Evolutionary conservation across 2,797 vertebrate genomes (phyloP).

Genomic region (Gambusia yucatana): DNA sequence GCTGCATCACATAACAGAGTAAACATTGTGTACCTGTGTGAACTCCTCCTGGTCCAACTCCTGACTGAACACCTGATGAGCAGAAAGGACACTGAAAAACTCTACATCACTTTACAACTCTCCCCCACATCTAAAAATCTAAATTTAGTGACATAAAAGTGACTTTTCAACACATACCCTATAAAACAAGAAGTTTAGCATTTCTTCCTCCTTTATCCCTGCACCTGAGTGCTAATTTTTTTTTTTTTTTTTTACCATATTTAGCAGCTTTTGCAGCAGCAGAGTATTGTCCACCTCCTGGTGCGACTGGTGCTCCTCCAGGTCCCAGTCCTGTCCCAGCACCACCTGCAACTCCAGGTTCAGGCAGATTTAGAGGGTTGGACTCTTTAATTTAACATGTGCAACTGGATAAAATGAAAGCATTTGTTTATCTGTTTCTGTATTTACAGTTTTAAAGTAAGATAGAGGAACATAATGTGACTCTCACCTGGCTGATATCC

Average conservation of each 20-base stretch:
- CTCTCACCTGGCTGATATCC: conserved; percentile 68
- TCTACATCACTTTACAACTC: not conserved
- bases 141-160: not conserved
- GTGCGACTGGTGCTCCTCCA: conserved; percentile 14
- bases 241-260: conserved; percentile 53
- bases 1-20: not conserved
- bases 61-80: not conserved
- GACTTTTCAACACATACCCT: not conserved
- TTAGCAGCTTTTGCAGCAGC: conserved; percentile 65
- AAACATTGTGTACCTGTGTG: not conserved
- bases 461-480: not conserved
- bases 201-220: not conserved
- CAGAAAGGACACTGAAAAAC: not conserved
- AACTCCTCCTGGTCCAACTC: conserved; percentile 2
- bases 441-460: not conserved
- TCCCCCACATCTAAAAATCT: not conserved
- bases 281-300: conserved; percentile 50
- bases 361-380: conserved; percentile 17
- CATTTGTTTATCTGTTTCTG: not conserved
- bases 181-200: not conserved
- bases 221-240: not conserved
- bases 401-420: not conserved
- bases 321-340: conserved; percentile 23
- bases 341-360: conserved; percentile 2
- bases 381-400: not conserved